These are phyloP conservation scores for Glaucomys volans DNA, from an alignment of 2,113 vertebrate species.

Conservation along the genomic window DNA sequence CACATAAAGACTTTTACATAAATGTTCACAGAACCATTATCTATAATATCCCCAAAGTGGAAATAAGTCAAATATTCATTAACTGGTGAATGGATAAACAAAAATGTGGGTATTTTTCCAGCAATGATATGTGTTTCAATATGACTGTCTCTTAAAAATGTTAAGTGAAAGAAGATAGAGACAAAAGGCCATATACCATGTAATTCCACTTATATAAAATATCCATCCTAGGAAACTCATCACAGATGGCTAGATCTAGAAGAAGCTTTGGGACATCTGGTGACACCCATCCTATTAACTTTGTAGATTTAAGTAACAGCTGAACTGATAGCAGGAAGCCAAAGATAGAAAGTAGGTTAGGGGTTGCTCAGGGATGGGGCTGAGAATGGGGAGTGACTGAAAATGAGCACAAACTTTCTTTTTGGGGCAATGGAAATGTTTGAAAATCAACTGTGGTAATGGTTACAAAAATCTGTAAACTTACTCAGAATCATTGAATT, in stretches of 20 bases:
- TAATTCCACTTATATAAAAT: neutral
- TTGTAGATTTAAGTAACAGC: neutral
- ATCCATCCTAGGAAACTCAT: neutral
- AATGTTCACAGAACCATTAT: constrained; percentile 1
- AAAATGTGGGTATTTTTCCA: neutral
- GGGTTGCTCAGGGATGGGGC: neutral
- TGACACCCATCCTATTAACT: neutral
- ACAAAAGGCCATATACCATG: neutral
- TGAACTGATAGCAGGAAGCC: neutral
- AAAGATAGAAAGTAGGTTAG: neutral
- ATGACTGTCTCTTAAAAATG: neutral
- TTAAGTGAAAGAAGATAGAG: neutral
- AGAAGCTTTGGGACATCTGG: neutral
- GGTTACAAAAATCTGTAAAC: neutral
- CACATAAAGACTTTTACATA: neutral
- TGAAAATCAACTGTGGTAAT: neutral
- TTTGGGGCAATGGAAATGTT: neutral
- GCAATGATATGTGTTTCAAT: neutral
- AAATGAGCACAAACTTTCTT: neutral
- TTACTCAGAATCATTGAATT: constrained; percentile 20
- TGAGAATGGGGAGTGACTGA: neutral
- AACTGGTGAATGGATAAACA: neutral
- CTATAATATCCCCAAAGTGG: neutral
- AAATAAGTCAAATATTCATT: neutral
- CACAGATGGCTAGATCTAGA: neutral